Percentiles rank a stretch among this genome's conserved stretches.
Conservation (phyloP, 2,888 invertebrate species). For the Deilephila porcellus region DNA sequence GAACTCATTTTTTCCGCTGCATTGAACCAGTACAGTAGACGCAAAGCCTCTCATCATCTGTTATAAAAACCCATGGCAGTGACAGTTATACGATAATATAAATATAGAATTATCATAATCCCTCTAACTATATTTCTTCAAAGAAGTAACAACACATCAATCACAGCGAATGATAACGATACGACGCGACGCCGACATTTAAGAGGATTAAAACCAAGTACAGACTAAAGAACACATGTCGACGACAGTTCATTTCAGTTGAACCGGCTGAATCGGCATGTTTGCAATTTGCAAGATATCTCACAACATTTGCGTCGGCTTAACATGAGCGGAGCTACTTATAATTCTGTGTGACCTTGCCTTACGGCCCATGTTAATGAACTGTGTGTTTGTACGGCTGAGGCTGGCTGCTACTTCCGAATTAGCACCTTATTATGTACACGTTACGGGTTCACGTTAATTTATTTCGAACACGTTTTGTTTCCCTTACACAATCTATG, state of each 20-base stretch:
- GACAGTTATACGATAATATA: too few species aligned
- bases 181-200: neutral
- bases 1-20: too few species aligned
- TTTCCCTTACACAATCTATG: conserved; percentile 32
- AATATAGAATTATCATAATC: too few species aligned
- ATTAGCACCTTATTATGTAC: conserved; percentile 61
- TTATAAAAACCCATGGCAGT: too few species aligned
- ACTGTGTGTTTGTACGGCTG: conserved; percentile 47
- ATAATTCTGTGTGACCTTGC: conserved; percentile 55
- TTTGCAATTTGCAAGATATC: conserved; percentile 21
- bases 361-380: conserved; percentile 60
- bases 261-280: conserved; percentile 14
- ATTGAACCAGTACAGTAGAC: too few species aligned
- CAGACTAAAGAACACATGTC: neutral
- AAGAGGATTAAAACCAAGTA: conserved; percentile 5
- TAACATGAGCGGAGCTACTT: conserved; percentile 28
- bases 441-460: conserved; percentile 38
- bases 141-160: conserved; percentile 6
- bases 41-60: too few species aligned
- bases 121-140: neutral
- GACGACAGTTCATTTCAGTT: conserved; percentile 6
- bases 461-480: conserved; percentile 33
- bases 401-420: conserved; percentile 51
- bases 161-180: neutral
- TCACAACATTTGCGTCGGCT: conserved; percentile 22